Evolutionary conservation across 2,888 invertebrate genomes (phyloP), one percentile per base, ranked within the genome.

Genomic region (Drosophila meridionalis): DNA sequence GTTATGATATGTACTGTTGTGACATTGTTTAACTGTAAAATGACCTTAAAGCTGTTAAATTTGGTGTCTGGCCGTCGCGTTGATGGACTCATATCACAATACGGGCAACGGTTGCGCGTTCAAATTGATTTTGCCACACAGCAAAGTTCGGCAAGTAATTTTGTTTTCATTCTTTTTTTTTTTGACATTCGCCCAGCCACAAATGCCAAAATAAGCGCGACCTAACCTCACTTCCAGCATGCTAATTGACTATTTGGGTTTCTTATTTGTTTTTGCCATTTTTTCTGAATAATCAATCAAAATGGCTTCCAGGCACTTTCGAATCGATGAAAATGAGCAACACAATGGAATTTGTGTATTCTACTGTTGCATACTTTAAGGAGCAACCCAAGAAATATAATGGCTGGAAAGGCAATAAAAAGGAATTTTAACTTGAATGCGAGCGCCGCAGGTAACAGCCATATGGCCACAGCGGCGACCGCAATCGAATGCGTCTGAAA

Each of bases 21-120:
- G 73, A 75, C 78, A 83, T 81, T 76, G 77, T 80, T 83, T 82
- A 87, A 87, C 90, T 75, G 82, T 83, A 90, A 90, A 89, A 85
- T 90, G 85, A 87, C 89, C 90, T 90, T 90, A 90, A 90, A 88
- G 85, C 76, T 75, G 82, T 87, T 82, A 76, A 89, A 77, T 69
- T 77, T 63, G 26, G 40, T 59, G 78, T 78, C 77, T 75, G 78
- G 69, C 56, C 61, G 64, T 34, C 66, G 55, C 47, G 73, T 48
- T 55, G 68, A 66, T 73, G 63, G 67, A 68, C 55, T 78, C 70
- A 0, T 30, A 42, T 42, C 42, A 56, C 9, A 56, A 30, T 26
- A 42, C 40, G 47, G 12, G 7, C 36, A 63, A 38, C 9, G 53
- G 36, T 28, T 40, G 52, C 48, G 36, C 48, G 74, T 62, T 55